Evolutionary conservation across 92 coral and sea anemone species (phyloP), one percentile per base, ranked within the genome.

Genomic region (Porites cylindrica): DNA sequence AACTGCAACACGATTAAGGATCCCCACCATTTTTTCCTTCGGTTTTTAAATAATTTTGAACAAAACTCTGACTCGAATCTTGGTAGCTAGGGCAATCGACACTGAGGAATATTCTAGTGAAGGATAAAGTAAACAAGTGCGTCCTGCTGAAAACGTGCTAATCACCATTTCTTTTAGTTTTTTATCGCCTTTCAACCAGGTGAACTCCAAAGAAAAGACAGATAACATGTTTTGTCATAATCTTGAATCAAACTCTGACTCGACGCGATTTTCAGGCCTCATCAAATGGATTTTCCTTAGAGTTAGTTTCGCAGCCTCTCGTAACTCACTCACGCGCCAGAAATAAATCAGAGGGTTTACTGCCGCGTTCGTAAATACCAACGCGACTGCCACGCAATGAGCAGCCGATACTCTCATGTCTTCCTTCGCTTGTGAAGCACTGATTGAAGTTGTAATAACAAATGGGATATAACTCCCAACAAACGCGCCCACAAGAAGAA

Each of bases 241-340:
- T 12, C 70, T 82, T 70, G 78, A 26, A 8, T 70, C 77, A 20
- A 82, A 59, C 18, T 54, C 59, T 14, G 74, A 14, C 13, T 59
- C 18, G 1, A 16, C 43, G 29, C 51, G 56, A 6, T 16, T 56
- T 0, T 10, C 47, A 29, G 8, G 54, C 10, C 14, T 70, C 18
- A 54, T 53, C 10, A 58, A 58, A 56, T 54, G 67, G 19, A 58
- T 18, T 58, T 70, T 82, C 70, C 85, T 70, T 7, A 68, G 29
- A 10, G 85, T 70, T 21, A 64, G 78, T 32, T 59, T 26, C 7
- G 67, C 85, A n/a, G 47, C 79, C 9, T 82, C 79, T 16, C 79
- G 86, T 62, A 72, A 61, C 19, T 82, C 86, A 6, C 29, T 51
- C 43, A 82, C 72, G 9, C 86, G 86, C 87, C 87, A 83, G 52